phyloP scores from a whole-genome alignment of 2,888 invertebrate genomes.

The Harpalus rubripes region DNA sequence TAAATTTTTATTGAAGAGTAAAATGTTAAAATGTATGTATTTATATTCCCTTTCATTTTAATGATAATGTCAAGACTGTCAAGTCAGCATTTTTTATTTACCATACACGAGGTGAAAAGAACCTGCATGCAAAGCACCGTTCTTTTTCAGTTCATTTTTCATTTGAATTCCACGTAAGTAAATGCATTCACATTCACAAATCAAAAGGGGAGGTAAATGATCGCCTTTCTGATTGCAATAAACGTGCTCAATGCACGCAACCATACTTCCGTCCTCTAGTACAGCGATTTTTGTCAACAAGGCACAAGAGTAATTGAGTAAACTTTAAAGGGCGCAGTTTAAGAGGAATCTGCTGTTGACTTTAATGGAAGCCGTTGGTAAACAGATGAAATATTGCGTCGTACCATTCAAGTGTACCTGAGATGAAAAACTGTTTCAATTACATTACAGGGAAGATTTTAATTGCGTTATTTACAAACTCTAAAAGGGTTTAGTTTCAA shows the following conservation, averaged over 20 bases:
- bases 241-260: slow-evolving; percentile 7
- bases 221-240: slow-evolving; percentile 6
- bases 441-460: slow-evolving; percentile 40
- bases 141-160: not conserved
- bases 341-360: slow-evolving; percentile 41
- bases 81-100: not conserved
- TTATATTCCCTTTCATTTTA: not conserved
- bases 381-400: slow-evolving; percentile 46
- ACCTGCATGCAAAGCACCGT: not conserved
- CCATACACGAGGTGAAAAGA: not conserved
- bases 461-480: slow-evolving; percentile 49
- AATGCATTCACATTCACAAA: not conserved
- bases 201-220: not conserved
- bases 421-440: slow-evolving; percentile 48
- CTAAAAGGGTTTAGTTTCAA: not conserved
- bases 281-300: slow-evolving; percentile 17
- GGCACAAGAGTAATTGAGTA: slow-evolving; percentile 29
- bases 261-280: not conserved
- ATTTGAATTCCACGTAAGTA: not conserved
- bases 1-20: not conserved
- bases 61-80: not conserved
- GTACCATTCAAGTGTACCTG: slow-evolving; percentile 32
- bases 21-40: not conserved
- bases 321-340: slow-evolving; percentile 29
- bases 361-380: slow-evolving; percentile 40